phyloP scores from a whole-genome alignment of 2,888 invertebrate genomes.

The Cephus runcator region DNA sequence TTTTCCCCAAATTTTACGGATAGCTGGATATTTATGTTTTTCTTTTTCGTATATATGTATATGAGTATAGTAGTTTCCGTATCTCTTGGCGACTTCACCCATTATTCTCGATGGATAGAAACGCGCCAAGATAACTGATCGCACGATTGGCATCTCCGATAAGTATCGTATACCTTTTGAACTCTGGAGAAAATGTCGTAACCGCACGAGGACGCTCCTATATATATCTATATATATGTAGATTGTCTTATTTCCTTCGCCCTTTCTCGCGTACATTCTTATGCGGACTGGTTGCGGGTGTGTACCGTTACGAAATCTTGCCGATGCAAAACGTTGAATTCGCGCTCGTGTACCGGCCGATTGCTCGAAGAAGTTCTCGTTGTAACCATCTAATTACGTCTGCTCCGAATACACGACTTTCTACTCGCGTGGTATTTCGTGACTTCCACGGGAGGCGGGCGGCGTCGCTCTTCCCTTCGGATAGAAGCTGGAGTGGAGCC shows the following conservation, averaged over 20 bases:
- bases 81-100: not conserved
- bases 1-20: too few species aligned
- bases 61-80: not conserved
- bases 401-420: slow-evolving; percentile 39
- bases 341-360: not conserved
- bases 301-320: not conserved
- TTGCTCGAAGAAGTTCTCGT: slow-evolving; percentile 1
- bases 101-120: not conserved
- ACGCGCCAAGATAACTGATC: not conserved
- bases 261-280: not conserved
- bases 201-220: not conserved
- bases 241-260: not conserved
- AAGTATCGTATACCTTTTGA: not conserved
- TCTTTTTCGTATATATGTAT: too few species aligned
- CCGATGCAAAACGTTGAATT: slow-evolving; percentile 1
- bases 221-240: not conserved
- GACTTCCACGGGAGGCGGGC: not conserved
- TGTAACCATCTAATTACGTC: slow-evolving; percentile 37
- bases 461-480: not conserved
- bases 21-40: too few species aligned
- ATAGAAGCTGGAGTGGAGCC: not conserved
- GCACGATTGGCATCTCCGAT: not conserved
- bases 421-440: slow-evolving; percentile 37
- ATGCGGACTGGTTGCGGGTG: not conserved
- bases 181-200: not conserved